Percentiles rank a stretch among this genome's conserved stretches.
These are phyloP conservation scores for Phengaris alcon DNA, from an alignment of 2,888 invertebrate species.

Conservation along the genomic window DNA sequence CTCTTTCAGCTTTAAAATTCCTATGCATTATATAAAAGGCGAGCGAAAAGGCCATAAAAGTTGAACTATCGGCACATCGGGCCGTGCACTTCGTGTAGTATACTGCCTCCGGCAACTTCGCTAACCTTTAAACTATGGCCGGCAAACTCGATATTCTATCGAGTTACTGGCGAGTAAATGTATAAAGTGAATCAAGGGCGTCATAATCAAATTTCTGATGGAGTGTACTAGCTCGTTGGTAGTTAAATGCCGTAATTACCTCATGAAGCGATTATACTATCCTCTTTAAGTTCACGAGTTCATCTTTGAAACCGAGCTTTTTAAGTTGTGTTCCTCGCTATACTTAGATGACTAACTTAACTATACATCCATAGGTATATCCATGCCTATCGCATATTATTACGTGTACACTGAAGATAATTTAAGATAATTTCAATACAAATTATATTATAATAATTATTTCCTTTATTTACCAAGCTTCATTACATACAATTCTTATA, in stretches of 20 bases:
- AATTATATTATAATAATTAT: too few relatives aligned
- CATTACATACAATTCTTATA: too few relatives aligned
- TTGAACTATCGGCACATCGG: background rate
- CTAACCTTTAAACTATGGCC: constrained; percentile 20
- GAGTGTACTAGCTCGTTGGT: constrained; percentile 45
- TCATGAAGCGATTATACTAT: background rate
- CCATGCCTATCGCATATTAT: too few relatives aligned
- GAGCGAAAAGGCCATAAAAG: constrained; percentile 15
- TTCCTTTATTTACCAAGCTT: too few relatives aligned
- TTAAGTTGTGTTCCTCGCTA: background rate
- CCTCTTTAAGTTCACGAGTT: background rate
- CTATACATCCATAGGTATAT: background rate
- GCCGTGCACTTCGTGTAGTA: background rate
- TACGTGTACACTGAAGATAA: too few relatives aligned
- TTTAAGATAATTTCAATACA: too few relatives aligned
- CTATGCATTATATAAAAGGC: constrained; percentile 3
- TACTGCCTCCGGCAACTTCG: constrained; percentile 5
- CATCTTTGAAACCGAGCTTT: background rate
- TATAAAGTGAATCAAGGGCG: constrained; percentile 51
- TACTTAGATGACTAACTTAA: background rate
- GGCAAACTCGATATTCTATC: background rate
- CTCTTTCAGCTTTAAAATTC: background rate
- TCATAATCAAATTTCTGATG: constrained; percentile 54
- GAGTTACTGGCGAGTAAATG: constrained; percentile 41
- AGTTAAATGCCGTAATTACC: constrained; percentile 45